Conservation (phyloP, 2,797 vertebrate species). For the Sylvilagus floridanus region DNA sequence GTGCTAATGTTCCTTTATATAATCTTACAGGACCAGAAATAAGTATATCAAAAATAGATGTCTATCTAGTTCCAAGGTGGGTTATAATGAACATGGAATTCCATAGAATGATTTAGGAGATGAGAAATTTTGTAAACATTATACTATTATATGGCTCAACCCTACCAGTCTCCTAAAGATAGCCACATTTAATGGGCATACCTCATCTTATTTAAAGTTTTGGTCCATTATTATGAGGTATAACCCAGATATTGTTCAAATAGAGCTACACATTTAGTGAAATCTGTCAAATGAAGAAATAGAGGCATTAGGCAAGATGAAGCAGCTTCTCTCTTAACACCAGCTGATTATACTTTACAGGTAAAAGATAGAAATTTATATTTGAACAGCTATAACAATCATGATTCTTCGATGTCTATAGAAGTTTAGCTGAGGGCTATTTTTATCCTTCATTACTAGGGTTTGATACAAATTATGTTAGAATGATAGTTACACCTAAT, state of each 20-base stretch:
- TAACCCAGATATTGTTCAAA: background rate
- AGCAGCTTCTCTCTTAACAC: background rate
- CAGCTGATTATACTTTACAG: background rate
- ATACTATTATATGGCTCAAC: background rate
- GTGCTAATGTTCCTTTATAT: background rate
- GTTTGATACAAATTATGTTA: background rate
- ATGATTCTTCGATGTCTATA: background rate
- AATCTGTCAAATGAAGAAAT: background rate
- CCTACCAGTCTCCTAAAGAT: background rate
- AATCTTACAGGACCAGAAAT: background rate
- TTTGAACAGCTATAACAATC: background rate
- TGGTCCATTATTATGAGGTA: background rate
- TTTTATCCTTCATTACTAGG: constrained; percentile 22
- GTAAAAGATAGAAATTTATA: background rate
- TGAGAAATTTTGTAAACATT: background rate
- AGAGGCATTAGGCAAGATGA: background rate
- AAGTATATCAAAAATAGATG: background rate
- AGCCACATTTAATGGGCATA: background rate
- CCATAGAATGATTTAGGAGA: background rate
- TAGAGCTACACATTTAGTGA: background rate
- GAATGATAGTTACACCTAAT: background rate
- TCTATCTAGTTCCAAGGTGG: background rate
- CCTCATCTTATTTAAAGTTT: background rate
- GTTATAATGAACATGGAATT: background rate
- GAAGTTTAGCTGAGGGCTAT: background rate